phyloP scores from a whole-genome alignment of 2,797 vertebrate genomes.

The Danio choprae region DNA sequence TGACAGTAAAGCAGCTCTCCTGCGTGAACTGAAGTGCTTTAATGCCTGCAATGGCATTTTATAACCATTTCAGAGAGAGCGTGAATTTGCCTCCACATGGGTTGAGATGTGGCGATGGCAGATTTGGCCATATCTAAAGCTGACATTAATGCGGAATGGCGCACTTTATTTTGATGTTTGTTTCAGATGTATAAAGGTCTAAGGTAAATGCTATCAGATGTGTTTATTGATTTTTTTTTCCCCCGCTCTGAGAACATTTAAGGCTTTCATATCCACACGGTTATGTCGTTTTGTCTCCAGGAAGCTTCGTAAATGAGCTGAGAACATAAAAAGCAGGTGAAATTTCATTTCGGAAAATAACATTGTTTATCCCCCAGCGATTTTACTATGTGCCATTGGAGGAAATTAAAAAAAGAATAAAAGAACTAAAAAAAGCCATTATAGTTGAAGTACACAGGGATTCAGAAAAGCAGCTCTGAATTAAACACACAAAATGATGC shows the following conservation, averaged over 20 bases:
- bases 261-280: constrained; percentile 13
- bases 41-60: constrained; percentile 38
- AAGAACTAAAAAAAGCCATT: background rate
- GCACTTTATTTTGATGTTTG: constrained; percentile 36
- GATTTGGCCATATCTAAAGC: constrained; percentile 3
- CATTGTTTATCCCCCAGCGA: background rate
- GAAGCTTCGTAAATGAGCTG: background rate
- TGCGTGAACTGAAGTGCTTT: constrained; percentile 8
- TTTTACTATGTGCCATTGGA: background rate
- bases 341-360: background rate
- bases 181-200: constrained; percentile 25
- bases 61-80: constrained; percentile 24
- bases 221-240: constrained; percentile 20
- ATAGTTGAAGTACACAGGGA: background rate
- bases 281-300: background rate
- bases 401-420: background rate
- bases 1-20: constrained; percentile 40
- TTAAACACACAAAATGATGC: constrained; percentile 9
- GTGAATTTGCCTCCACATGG: constrained; percentile 14
- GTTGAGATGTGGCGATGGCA: background rate
- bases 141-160: constrained; percentile 20
- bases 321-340: constrained; percentile 1
- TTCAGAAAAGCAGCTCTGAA: background rate
- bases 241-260: constrained; percentile 6
- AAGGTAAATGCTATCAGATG: constrained; percentile 44